Percentiles rank a stretch among this genome's conserved stretches.
Evolutionary conservation across 1,140 invertebrate species (phyloP).

Genomic region (Bombus difficillimus): DNA sequence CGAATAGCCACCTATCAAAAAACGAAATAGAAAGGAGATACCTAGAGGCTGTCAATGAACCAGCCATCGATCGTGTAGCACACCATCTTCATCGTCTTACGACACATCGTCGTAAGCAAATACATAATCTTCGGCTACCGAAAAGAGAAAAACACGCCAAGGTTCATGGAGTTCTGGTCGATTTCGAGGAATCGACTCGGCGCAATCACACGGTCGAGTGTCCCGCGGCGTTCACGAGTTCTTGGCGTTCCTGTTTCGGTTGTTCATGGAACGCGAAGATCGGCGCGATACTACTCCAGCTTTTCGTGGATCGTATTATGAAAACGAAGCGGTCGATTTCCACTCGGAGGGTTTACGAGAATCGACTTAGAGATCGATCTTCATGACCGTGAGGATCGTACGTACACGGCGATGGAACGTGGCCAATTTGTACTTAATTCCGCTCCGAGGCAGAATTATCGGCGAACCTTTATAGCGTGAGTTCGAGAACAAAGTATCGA

Average conservation of each 20-base stretch:
- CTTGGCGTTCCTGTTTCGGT: not conserved
- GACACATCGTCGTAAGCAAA: conserved; percentile 29
- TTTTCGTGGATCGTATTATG: conserved; percentile 18
- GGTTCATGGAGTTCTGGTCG: not conserved
- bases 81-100: not conserved
- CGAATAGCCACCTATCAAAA: not conserved
- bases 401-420: not conserved
- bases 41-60: not conserved
- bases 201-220: conserved; percentile 28
- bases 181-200: conserved; percentile 60
- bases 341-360: not conserved
- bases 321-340: conserved; percentile 2
- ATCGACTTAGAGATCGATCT: conserved; percentile 21
- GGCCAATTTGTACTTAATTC: conserved; percentile 9
- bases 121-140: not conserved
- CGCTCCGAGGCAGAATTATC: conserved; percentile 10
- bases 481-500: conserved; percentile 17
- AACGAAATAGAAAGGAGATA: not conserved
- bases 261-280: conserved; percentile 50
- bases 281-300: not conserved
- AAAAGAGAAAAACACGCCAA: conserved; percentile 46
- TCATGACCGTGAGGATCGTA: not conserved
- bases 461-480: not conserved
- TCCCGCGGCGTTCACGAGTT: conserved; percentile 19
- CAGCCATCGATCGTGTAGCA: no score